phyloP scores from a whole-genome alignment of 2,797 vertebrate species.

The Zalophus californianus region DNA sequence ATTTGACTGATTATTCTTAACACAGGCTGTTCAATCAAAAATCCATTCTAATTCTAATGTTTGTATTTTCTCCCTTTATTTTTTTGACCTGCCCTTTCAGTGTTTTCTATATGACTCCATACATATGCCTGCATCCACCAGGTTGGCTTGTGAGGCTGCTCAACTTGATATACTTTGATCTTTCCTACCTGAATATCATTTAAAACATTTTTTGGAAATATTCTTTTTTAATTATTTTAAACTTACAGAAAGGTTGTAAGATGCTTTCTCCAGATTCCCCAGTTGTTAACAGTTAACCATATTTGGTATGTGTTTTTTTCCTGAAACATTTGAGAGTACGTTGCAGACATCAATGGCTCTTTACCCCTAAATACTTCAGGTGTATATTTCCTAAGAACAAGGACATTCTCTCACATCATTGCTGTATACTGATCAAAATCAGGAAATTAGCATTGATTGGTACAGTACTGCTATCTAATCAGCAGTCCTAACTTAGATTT shows the following conservation, averaged over 20 bases:
- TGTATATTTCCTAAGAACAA: constrained; percentile 23
- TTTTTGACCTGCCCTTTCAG: not conserved
- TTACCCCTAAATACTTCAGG: not conserved
- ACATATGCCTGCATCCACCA: not conserved
- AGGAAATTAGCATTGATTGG: not conserved
- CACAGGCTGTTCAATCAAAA: not conserved
- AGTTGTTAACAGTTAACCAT: not conserved
- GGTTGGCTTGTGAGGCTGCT: not conserved
- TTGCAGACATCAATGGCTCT: not conserved
- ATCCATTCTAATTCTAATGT: not conserved
- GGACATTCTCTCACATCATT: not conserved
- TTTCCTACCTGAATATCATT: not conserved
- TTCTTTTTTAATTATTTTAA: constrained; percentile 55
- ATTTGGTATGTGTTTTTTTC: not conserved
- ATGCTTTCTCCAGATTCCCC: not conserved
- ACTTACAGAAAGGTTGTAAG: not conserved
- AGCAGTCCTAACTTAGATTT: not conserved
- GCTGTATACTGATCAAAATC: not conserved
- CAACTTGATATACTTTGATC: not conserved
- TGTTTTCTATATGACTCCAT: not conserved
- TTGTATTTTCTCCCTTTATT: not conserved
- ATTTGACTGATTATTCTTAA: not conserved
- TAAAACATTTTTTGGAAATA: not conserved
- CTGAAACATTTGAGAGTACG: constrained; percentile 1
- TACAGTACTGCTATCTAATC: not conserved